phyloP scores from a whole-genome alignment of 2,113 vertebrate species.

The Sturnus vulgaris region DNA sequence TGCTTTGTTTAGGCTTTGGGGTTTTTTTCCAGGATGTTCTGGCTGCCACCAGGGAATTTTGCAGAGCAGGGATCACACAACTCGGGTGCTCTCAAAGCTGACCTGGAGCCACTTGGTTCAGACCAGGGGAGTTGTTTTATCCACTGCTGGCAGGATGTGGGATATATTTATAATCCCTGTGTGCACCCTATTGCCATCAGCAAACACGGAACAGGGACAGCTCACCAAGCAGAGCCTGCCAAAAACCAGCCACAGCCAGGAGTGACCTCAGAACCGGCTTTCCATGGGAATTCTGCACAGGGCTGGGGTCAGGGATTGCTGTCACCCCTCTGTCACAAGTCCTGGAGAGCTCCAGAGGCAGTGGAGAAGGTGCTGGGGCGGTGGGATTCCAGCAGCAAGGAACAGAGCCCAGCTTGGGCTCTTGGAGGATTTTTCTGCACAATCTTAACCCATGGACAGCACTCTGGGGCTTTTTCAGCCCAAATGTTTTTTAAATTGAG shows the following conservation, averaged over 20 bases:
- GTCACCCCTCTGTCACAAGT: background rate
- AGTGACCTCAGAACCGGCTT: background rate
- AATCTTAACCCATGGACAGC: background rate
- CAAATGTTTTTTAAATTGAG: background rate
- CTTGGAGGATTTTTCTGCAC: background rate
- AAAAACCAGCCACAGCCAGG: background rate
- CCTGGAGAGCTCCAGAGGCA: background rate
- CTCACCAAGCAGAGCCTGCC: background rate
- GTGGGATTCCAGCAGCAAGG: background rate
- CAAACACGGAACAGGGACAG: background rate
- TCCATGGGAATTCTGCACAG: background rate
- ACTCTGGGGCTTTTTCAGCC: background rate
- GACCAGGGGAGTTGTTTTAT: background rate
- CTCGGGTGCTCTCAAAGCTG: background rate
- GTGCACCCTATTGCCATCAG: constrained; percentile 37
- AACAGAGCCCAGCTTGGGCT: background rate
- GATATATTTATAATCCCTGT: background rate
- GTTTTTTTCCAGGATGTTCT: constrained; percentile 32
- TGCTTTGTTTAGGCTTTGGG: constrained; percentile 13
- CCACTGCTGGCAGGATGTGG: background rate
- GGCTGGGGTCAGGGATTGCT: background rate
- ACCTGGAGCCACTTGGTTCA: constrained; percentile 2
- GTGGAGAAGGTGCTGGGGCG: background rate
- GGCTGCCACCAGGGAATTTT: background rate
- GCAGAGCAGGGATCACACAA: background rate